Conservation (phyloP, 2,113 vertebrate genomes). For the Illadopsis cleaveri region DNA sequence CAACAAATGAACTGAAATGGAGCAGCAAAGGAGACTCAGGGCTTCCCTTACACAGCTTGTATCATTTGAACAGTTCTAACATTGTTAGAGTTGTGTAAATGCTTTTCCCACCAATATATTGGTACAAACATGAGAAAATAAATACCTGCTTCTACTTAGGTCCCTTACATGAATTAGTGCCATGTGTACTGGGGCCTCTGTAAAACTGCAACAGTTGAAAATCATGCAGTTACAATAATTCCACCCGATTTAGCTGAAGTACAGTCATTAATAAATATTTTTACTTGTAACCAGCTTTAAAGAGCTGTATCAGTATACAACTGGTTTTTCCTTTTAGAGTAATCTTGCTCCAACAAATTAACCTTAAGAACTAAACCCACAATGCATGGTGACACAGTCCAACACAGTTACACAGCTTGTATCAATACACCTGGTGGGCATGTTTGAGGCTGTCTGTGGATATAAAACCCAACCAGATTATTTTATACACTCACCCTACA, state of each 20-base stretch:
- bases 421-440: too few relatives aligned
- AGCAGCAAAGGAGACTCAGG: neutral
- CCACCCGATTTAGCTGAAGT: neutral
- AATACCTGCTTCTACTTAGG: rapidly evolving
- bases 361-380: neutral
- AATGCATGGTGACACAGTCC: neutral
- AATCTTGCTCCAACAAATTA: neutral
- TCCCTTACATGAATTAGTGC: neutral
- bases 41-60: neutral
- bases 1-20: too few relatives aligned
- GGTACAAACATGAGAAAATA: neutral
- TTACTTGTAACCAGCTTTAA: neutral
- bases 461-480: neutral
- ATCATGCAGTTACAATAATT: neutral
- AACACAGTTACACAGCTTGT: too few relatives aligned
- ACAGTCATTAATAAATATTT: neutral
- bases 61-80: rapidly evolving
- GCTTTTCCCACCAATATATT: neutral
- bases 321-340: neutral
- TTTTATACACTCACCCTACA: neutral
- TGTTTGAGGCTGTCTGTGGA: neutral
- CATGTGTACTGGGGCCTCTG: neutral
- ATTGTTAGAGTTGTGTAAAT: too few relatives aligned
- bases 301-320: neutral
- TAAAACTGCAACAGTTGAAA: neutral